phyloP scores from a whole-genome alignment of 2,888 invertebrate species.

The Mesoligia furuncula region DNA sequence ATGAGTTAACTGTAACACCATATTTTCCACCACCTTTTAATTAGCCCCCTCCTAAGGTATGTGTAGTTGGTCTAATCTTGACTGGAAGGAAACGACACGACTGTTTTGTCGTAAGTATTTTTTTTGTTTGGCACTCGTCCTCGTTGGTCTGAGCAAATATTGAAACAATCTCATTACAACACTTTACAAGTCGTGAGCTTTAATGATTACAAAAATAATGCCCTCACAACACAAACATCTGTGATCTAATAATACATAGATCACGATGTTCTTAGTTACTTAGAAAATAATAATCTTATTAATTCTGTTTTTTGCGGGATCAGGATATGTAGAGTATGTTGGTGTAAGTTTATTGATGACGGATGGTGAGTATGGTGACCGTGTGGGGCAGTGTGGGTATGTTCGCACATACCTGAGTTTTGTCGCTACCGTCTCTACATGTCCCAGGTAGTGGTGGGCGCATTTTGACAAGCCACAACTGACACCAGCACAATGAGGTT shows the following conservation, averaged over 20 bases:
- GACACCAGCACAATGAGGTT: background rate
- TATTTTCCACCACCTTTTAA: background rate
- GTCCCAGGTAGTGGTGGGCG: conserved; percentile 15
- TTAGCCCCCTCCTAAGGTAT: background rate
- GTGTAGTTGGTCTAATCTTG: background rate
- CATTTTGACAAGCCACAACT: background rate
- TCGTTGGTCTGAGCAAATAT: conserved; percentile 21
- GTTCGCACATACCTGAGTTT: background rate
- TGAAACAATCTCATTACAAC: conserved; percentile 18
- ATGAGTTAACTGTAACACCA: background rate
- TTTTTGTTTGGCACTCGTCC: conserved; percentile 14
- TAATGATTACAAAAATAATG: conserved; percentile 15
- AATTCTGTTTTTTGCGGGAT: conserved; percentile 42
- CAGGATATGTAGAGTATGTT: conserved; percentile 34
- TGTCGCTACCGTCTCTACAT: background rate
- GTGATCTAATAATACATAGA: conserved; percentile 25
- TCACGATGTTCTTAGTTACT: conserved; percentile 35
- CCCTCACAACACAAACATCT: conserved; percentile 3
- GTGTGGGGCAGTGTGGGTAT: conserved; percentile 12
- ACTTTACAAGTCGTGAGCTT: conserved; percentile 31
- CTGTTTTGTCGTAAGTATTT: background rate
- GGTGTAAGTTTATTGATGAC: conserved; percentile 27
- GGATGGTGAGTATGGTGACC: background rate
- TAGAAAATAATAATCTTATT: conserved; percentile 26
- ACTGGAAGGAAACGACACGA: conserved; percentile 7